Evolutionary conservation across 2,113 vertebrate species (phyloP).

Genomic region (Zapornia atra): DNA sequence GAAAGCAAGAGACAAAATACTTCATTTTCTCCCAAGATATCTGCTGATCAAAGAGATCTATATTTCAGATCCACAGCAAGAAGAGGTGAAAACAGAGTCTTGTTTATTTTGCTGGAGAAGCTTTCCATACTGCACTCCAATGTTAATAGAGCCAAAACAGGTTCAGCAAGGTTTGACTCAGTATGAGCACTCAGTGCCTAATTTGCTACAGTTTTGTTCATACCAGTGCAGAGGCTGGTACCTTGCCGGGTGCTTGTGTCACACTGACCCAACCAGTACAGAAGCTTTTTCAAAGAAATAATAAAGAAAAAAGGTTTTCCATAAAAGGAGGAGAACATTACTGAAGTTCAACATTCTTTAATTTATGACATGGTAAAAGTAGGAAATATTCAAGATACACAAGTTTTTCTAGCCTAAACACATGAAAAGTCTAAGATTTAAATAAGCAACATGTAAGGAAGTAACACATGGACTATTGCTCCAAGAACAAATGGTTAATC

Average conservation of each 20-base stretch:
- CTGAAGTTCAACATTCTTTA: background rate
- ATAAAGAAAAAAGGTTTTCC: background rate
- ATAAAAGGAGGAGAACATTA: background rate
- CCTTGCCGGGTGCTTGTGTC: background rate
- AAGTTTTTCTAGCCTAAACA: background rate
- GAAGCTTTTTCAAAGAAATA: background rate
- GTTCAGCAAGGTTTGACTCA: background rate
- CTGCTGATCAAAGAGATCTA: background rate
- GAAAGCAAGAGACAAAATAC: background rate
- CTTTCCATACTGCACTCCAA: background rate
- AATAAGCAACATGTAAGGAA: background rate
- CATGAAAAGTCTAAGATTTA: background rate
- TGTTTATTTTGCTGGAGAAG: background rate
- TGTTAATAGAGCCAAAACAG: background rate
- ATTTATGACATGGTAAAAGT: background rate
- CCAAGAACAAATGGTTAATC: background rate
- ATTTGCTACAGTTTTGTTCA: background rate
- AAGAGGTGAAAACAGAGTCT: background rate
- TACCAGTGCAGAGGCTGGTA: background rate
- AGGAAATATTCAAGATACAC: background rate
- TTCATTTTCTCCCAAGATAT: background rate
- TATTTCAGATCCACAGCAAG: background rate
- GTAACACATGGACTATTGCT: background rate
- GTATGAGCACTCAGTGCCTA: background rate
- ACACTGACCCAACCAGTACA: background rate